phyloP scores from a whole-genome alignment of 2,797 vertebrate genomes.

The Simalia tracyae region DNA sequence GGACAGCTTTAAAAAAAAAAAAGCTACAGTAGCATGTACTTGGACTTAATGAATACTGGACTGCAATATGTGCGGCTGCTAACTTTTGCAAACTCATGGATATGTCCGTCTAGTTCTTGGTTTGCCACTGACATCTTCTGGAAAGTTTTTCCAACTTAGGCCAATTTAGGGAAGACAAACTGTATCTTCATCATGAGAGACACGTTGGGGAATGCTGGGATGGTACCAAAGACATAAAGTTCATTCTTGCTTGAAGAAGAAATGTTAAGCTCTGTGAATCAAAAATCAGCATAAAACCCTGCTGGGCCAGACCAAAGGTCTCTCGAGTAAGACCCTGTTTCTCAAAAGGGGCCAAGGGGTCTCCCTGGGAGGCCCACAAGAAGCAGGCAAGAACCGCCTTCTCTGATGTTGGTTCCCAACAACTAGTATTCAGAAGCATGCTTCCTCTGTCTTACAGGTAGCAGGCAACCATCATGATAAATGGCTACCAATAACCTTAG shows the following conservation, averaged over 20 bases:
- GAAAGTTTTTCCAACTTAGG: background rate
- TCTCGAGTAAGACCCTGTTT: background rate
- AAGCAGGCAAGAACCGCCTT: background rate
- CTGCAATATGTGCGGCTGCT: background rate
- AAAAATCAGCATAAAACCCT: background rate
- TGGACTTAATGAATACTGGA: background rate
- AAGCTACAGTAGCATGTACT: background rate
- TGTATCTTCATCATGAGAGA: background rate
- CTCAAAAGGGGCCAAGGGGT: background rate
- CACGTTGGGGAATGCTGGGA: accelerated
- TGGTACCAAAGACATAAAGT: background rate
- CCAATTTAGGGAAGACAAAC: background rate
- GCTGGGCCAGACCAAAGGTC: background rate
- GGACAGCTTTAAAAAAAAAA: background rate
- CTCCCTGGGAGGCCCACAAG: background rate
- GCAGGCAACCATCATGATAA: background rate
- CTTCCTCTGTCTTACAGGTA: background rate
- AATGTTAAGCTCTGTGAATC: background rate
- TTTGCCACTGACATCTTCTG: background rate
- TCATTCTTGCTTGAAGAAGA: background rate
- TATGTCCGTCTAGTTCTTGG: background rate
- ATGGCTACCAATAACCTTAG: background rate
- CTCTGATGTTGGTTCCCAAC: background rate
- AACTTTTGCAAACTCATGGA: background rate
- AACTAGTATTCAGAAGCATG: background rate